phyloP scores from a whole-genome alignment of 2,888 invertebrate genomes.

The Halocaridina rubra region DNA sequence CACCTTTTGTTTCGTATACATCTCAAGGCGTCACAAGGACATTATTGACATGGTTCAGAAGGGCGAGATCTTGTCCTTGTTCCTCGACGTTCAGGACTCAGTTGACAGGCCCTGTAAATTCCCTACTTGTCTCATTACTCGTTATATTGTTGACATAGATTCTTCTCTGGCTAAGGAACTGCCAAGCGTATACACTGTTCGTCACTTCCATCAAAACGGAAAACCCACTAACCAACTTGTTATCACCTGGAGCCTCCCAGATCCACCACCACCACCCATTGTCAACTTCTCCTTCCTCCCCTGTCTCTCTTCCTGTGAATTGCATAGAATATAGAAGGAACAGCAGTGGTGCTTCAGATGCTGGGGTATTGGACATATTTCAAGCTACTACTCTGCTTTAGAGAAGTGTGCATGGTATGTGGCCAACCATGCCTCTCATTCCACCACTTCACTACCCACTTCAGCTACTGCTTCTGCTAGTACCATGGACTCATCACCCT shows the following conservation, averaged over 20 bases:
- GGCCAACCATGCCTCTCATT: not conserved
- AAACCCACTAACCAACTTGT: not conserved
- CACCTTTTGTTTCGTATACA: too few species aligned
- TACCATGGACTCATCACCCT: not conserved
- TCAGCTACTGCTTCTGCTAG: not conserved
- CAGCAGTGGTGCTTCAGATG: not conserved
- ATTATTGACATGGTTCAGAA: too few species aligned
- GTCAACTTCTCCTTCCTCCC: constrained; percentile 1
- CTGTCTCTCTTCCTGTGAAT: constrained; percentile 3
- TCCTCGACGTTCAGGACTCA: constrained; percentile 8
- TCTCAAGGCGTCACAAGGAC: too few species aligned
- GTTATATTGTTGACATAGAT: not conserved
- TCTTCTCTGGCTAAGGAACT: not conserved
- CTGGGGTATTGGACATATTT: not conserved
- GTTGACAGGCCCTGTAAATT: not conserved
- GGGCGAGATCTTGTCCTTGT: not conserved
- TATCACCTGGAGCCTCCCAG: not conserved
- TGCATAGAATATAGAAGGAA: not conserved
- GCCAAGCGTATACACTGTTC: too few species aligned
- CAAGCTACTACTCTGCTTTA: constrained; percentile 8
- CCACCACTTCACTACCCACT: not conserved
- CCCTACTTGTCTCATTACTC: constrained; percentile 15
- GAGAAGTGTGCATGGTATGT: constrained; percentile 23
- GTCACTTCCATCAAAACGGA: constrained; percentile 10
- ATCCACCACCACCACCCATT: not conserved